These are phyloP conservation scores for Synchiropus splendidus DNA, from an alignment of 2,113 vertebrate genomes.

Conservation along the genomic window DNA sequence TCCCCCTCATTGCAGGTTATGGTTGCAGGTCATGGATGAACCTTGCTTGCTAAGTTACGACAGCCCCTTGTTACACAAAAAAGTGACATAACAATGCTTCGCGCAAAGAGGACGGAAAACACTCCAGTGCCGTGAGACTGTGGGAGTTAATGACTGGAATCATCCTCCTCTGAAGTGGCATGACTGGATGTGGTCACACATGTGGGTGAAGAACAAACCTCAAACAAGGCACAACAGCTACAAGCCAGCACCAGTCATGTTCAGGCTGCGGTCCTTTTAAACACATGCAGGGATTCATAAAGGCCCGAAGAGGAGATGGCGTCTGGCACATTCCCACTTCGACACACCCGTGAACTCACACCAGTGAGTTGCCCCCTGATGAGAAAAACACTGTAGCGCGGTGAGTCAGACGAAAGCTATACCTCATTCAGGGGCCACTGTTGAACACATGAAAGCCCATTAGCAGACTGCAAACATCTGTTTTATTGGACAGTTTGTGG, in stretches of 20 bases:
- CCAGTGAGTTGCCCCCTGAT: conserved; percentile 23
- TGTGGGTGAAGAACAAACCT: too few species aligned
- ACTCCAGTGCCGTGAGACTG: too few species aligned
- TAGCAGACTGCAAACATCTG: conserved; percentile 2
- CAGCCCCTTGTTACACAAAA: too few species aligned
- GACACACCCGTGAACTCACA: conserved; percentile 26
- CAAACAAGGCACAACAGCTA: not conserved
- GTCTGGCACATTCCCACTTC: conserved; percentile 24
- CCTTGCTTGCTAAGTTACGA: too few species aligned
- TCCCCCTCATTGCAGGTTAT: too few species aligned
- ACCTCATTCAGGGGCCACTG: conserved; percentile 16
- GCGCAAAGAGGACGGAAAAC: too few species aligned
- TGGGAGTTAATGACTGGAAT: too few species aligned
- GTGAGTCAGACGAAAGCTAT: conserved; percentile 23
- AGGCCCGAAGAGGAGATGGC: conserved; percentile 22
- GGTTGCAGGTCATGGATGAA: too few species aligned
- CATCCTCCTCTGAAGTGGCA: too few species aligned
- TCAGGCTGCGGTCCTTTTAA: conserved; percentile 17
- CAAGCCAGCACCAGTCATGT: conserved; percentile 13
- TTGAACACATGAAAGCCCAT: conserved; percentile 20
- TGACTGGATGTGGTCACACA: too few species aligned
- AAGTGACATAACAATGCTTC: too few species aligned
- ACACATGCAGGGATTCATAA: conserved; percentile 15
- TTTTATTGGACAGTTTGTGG: not conserved
- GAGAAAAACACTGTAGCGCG: conserved; percentile 34